Base-by-base conservation (phyloP, 2,888 invertebrate genomes). In the Ormyrus thymus region DNA sequence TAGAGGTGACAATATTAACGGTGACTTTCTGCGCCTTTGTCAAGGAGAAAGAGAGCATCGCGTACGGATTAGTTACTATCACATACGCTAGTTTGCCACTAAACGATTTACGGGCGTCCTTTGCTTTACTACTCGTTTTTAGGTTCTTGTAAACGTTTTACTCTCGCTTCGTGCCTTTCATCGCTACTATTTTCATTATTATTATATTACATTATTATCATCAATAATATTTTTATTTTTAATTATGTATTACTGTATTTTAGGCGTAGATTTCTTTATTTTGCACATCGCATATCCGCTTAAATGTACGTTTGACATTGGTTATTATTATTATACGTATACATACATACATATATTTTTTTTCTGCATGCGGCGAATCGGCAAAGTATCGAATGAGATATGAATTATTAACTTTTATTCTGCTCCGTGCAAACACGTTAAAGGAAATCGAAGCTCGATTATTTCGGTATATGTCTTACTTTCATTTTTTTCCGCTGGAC, bases 11-110 rank as follows among this genome's bases (percentile, higher is more conserved):
- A 62, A 73, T 73, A 76, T 76, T 62, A 73, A 79, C 65, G 81
- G 79, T 81, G 82, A 77, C 76, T 82, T 75, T 76, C 81, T 61
- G 15, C 74, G 58, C 76, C 81, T 76, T 68, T 51, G 46, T 10
- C 55, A 62, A 82, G 61, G 69, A 72, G 58, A 68, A 64, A 73
- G 81, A 82, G 80, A 83, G 83, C 83, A 82, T 82, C 81, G 82
- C 83, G 81, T 81, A 82, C 78, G 82, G 84, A 82, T 82, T 81
- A 81, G 82, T 84, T 84, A 84, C 80, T 83, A 82, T 83, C 79
- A 82, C 82, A 83, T 82, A 83, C 82, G 82, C 82, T 83, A 82
- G 80, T 82, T 82, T 79, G 81, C 77, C 75, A 81, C 82, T 82
- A 81, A 80, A 80, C 64, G 61, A 80, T 80, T 79, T 83, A 83